Evolutionary conservation across 1,140 invertebrate genomes (phyloP).

Genomic region (Parapsyche elsis): DNA sequence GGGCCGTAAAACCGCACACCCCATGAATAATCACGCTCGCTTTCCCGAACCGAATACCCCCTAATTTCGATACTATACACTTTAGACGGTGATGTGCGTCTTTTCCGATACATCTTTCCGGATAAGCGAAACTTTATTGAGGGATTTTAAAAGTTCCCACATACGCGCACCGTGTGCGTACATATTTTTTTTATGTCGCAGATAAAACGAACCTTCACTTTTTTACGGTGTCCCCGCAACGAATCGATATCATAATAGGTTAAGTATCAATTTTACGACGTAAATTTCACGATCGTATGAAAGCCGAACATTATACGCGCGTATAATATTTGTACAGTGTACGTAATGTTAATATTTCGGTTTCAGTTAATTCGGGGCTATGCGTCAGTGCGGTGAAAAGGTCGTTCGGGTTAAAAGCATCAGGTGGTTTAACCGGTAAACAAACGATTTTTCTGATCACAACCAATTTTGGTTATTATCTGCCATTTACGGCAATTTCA

Average conservation of each 20-base stretch:
- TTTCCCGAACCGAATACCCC: not conserved
- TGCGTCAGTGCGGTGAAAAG: not conserved
- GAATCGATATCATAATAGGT: constrained; percentile 2
- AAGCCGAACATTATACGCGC: not conserved
- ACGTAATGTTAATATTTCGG: not conserved
- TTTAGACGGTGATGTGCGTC: not conserved
- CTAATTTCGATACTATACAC: not conserved
- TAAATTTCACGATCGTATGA: not conserved
- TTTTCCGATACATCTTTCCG: not conserved
- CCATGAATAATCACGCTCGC: constrained; percentile 20
- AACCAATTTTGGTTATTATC: not conserved
- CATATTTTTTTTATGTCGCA: not conserved
- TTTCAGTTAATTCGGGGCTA: not conserved
- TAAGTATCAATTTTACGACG: constrained; percentile 19
- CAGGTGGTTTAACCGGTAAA: constrained; percentile 4
- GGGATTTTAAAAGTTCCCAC: not conserved
- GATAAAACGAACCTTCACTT: constrained; percentile 4
- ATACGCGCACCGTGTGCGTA: not conserved
- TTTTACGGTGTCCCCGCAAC: not conserved
- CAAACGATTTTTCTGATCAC: not conserved
- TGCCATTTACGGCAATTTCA: not conserved
- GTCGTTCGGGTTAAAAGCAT: not conserved
- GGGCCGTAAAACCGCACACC: constrained; percentile 12
- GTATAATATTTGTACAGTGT: constrained; percentile 5
- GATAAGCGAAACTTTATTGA: constrained; percentile 14